A percentile compares a stretch with the other conserved stretches of the same genome.
These are phyloP conservation scores for Syrphus vitripennis DNA, from an alignment of 2,888 invertebrate genomes.

Conservation along the genomic window DNA sequence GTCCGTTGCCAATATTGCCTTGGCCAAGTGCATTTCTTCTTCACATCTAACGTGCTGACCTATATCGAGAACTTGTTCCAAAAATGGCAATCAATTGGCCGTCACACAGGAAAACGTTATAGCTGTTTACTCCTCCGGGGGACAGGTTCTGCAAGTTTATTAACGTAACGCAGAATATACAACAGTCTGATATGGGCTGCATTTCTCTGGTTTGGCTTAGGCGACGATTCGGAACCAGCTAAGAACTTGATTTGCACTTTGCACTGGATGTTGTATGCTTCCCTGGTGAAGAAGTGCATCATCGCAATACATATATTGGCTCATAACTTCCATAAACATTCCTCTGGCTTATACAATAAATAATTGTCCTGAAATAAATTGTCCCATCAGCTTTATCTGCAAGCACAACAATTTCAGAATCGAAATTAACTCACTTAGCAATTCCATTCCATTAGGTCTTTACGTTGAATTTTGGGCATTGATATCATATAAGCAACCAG, in stretches of 20 bases:
- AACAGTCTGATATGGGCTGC: slow-evolving; percentile 13
- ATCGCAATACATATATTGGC: not conserved
- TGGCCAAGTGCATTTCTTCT: slow-evolving; percentile 55
- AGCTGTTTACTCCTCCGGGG: slow-evolving; percentile 48
- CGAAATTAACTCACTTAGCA: slow-evolving; percentile 51
- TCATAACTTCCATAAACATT: slow-evolving; percentile 1
- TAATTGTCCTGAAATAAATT: slow-evolving; percentile 33
- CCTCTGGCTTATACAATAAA: slow-evolving; percentile 36
- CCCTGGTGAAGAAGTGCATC: not conserved
- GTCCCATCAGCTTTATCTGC: slow-evolving; percentile 12
- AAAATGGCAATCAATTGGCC: slow-evolving; percentile 62
- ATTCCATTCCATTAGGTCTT: slow-evolving; percentile 51
- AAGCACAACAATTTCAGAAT: slow-evolving; percentile 25
- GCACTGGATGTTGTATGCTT: not conserved
- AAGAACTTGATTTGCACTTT: slow-evolving; percentile 42
- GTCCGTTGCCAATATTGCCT: slow-evolving; percentile 58
- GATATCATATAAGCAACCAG: no score
- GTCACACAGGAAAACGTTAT: slow-evolving; percentile 37
- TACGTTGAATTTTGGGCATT: not conserved
- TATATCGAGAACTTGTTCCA: slow-evolving; percentile 64
- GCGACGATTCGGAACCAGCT: not conserved
- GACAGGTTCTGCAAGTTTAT: slow-evolving; percentile 58
- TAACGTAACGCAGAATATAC: slow-evolving; percentile 36
- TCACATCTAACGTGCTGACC: slow-evolving; percentile 62
- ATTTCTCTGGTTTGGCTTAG: not conserved